Evolutionary conservation across 2,888 invertebrate species (phyloP).

Genomic region (Troides aeacus): DNA sequence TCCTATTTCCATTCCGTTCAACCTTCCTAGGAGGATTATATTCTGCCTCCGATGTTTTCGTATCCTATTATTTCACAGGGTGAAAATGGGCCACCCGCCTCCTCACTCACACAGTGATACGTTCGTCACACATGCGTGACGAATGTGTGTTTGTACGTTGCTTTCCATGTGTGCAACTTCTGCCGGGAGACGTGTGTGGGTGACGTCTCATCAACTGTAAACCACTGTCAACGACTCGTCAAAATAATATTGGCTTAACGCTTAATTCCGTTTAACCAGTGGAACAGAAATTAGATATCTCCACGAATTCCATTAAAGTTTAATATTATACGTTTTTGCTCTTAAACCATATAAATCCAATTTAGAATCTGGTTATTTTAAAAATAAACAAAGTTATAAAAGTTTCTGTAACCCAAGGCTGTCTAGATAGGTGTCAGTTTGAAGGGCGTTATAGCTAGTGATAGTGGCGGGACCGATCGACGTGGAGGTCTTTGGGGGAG

Average conservation of each 20-base stretch:
- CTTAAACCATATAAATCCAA: not conserved
- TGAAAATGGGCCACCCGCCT: slow-evolving; percentile 77
- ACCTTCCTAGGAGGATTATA: slow-evolving; percentile 78
- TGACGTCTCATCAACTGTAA: slow-evolving; percentile 73
- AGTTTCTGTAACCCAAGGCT: too few species aligned
- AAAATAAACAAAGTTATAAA: not conserved
- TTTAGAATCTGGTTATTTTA: not conserved
- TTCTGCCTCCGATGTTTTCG: slow-evolving; percentile 79
- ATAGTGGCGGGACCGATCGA: too few species aligned
- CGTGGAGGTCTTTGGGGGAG: too few species aligned
- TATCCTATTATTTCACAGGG: slow-evolving; percentile 80
- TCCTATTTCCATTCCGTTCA: slow-evolving; percentile 75
- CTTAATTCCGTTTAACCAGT: slow-evolving; percentile 59
- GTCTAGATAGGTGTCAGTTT: too few species aligned
- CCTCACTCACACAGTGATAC: slow-evolving; percentile 64
- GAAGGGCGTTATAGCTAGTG: too few species aligned
- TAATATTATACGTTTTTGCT: slow-evolving; percentile 24
- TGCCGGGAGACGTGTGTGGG: slow-evolving; percentile 53
- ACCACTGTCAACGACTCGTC: slow-evolving; percentile 79
- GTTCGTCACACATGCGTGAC: slow-evolving; percentile 46
- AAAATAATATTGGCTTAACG: slow-evolving; percentile 77
- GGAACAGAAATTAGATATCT: slow-evolving; percentile 66
- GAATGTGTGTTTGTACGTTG: slow-evolving; percentile 41
- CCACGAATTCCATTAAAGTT: slow-evolving; percentile 62
- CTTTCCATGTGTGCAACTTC: slow-evolving; percentile 47